A percentile compares a stretch with the other conserved stretches of the same genome.
Evolutionary conservation across 2,797 vertebrate species (phyloP).

Genomic region (Pseudomugil tenellus): DNA sequence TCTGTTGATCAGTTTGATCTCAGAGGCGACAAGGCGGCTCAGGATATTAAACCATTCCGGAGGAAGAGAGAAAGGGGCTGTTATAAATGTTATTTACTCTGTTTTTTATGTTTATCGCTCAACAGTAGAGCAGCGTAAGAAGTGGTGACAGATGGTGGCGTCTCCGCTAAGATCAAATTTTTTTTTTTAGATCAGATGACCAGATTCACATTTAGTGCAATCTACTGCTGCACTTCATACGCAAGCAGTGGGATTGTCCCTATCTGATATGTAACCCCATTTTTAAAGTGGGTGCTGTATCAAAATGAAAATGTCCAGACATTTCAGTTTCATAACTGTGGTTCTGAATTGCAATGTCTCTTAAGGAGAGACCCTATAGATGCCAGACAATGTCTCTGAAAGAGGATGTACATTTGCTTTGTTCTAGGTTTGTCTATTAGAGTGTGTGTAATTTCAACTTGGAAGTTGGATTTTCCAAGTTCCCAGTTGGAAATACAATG

Average conservation of each 20-base stretch:
- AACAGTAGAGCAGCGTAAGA: neutral
- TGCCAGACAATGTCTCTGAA: neutral
- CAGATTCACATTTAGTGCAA: conserved; percentile 10
- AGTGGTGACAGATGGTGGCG: conserved; percentile 17
- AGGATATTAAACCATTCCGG: conserved; percentile 58
- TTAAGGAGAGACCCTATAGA: neutral
- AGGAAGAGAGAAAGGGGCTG: neutral
- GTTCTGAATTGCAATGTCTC: neutral
- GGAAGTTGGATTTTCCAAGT: no score
- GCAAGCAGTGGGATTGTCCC: neutral
- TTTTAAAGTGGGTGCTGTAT: neutral
- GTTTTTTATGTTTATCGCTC: conserved; percentile 45
- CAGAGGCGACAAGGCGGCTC: conserved; percentile 14
- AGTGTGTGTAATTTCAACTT: no score
- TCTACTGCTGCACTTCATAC: conserved; percentile 17
- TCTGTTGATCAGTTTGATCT: conserved; percentile 52
- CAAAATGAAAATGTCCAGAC: neutral
- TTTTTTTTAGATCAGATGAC: conserved; percentile 31
- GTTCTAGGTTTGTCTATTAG: neutral
- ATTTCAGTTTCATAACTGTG: neutral
- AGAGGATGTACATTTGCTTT: neutral
- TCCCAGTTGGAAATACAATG: no score
- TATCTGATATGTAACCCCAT: neutral
- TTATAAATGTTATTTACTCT: conserved; percentile 59
- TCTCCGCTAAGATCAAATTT: conserved; percentile 36